A percentile compares a stretch with the other conserved stretches of the same genome.
Evolutionary conservation across 2,113 vertebrate species (phyloP).

Genomic region (Phaetusa simplex): DNA sequence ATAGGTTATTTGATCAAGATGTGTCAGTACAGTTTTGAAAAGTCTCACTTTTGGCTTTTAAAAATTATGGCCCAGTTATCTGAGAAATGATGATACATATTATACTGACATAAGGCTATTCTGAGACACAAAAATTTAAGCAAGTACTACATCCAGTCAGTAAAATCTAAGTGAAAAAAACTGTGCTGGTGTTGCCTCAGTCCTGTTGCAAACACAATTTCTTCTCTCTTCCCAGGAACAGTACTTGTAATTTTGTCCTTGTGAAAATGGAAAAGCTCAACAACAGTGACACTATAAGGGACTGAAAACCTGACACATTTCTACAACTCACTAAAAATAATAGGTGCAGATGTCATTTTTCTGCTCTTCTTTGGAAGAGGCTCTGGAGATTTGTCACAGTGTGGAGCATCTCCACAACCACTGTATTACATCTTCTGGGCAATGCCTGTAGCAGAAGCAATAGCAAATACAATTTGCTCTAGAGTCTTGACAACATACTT

Average conservation of each 20-base stretch:
- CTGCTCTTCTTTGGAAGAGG: not conserved
- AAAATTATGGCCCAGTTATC: not conserved
- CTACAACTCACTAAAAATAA: not conserved
- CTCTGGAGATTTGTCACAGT: constrained; percentile 20
- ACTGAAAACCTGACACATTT: constrained; percentile 33
- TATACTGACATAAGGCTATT: not conserved
- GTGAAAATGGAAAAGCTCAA: constrained; percentile 21
- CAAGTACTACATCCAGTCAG: not conserved
- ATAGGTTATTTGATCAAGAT: not conserved
- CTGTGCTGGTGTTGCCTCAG: not conserved
- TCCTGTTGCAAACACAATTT: not conserved
- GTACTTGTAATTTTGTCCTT: constrained; percentile 9
- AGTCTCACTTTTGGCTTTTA: not conserved
- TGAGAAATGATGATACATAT: not conserved
- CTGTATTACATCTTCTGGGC: not conserved
- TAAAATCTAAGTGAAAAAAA: not conserved
- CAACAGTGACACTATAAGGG: not conserved
- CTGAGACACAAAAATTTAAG: not conserved
- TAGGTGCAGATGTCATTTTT: constrained; percentile 31
- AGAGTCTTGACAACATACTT: not conserved
- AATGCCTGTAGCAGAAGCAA: not conserved
- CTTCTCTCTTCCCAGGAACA: not conserved
- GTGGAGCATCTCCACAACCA: not conserved
- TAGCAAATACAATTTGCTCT: not conserved
- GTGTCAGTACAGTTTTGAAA: not conserved